Evolutionary conservation across 2,888 invertebrate species (phyloP).

Genomic region (Agriopis aurantiaria): DNA sequence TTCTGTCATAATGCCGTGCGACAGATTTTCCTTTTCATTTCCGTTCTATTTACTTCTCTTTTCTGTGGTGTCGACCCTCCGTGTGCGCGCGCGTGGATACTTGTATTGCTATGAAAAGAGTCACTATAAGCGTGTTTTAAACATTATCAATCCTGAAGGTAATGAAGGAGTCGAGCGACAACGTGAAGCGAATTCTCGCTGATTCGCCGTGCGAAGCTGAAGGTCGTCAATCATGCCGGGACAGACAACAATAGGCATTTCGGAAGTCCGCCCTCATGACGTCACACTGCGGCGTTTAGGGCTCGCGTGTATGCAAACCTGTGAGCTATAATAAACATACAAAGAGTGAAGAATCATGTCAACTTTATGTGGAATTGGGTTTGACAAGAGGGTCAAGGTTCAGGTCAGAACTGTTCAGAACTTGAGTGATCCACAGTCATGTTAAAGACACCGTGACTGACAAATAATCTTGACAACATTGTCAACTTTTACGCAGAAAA

Average conservation of each 20-base stretch:
- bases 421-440: not conserved
- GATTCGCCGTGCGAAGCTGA: slow-evolving; percentile 35
- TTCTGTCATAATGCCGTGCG: too few species aligned
- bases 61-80: too few species aligned
- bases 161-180: slow-evolving; percentile 1
- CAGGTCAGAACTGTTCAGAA: slow-evolving; percentile 1
- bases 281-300: slow-evolving; percentile 65
- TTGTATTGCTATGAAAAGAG: too few species aligned
- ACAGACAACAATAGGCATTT: slow-evolving; percentile 70
- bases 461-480: not conserved
- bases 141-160: too few species aligned
- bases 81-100: too few species aligned
- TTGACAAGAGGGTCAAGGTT: slow-evolving; percentile 14
- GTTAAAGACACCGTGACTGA: not conserved
- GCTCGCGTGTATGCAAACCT: slow-evolving; percentile 40
- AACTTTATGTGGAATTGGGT: slow-evolving; percentile 3
- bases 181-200: slow-evolving; percentile 10
- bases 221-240: slow-evolving; percentile 51
- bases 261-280: slow-evolving; percentile 60
- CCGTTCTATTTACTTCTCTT: too few species aligned
- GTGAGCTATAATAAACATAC: slow-evolving; percentile 35
- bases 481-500: not conserved
- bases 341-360: slow-evolving; percentile 16
- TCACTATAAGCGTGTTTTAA: too few species aligned
- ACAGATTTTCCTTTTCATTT: too few species aligned